Base-by-base conservation (phyloP, 2,888 invertebrate species). In the Amblyteles armatorius region DNA sequence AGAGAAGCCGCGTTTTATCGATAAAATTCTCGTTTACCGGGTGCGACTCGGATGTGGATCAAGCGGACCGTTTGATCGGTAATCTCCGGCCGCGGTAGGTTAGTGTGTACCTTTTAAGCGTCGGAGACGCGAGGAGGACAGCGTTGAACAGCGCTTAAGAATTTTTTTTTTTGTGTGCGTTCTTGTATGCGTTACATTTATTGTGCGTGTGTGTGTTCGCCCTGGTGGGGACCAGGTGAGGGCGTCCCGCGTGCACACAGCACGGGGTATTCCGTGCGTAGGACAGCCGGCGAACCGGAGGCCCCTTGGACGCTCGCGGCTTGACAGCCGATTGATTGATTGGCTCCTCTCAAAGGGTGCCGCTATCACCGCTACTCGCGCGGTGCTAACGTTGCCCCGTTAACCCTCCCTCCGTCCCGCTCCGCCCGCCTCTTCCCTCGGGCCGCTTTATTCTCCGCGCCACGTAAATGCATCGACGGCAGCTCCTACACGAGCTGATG, bases 251-350 rank as follows among this genome's bases (percentile, higher is more conserved):
- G 29, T 60, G 19, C 29, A 71, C 50, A 40, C 33, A 48, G 72
- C 33, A 52, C 52, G 16, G 13, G 19, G 48, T 76, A 57, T 69
- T 48, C 40, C 52, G 71, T 73, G 44, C 57, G 55, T 44, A 48
- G 72, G 36, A 82, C 84, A 73, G 80, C 77, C 79, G 78, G 73
- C 69, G 52, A 74, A 65, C 60, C 16, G 57, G 60, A 73, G 60
- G 55, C 57, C 82, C 69, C 80, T 87, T 69, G 83, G 74, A 52
- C 79, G 55, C 77, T 63, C 79, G 82, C 68, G 55, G 78, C 69
- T 67, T 88, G 91, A 91, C 91, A 91, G 89, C 87, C 85, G 79
- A 82, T 87, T 91, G 91, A 91, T 90, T 89, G 91, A 91, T 91
- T 85, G 87, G 88, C 76, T 82, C 82, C 67, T 80, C 86, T 90